Conservation (phyloP, 2,888 invertebrate species). For the Balanococcus diminutus region DNA sequence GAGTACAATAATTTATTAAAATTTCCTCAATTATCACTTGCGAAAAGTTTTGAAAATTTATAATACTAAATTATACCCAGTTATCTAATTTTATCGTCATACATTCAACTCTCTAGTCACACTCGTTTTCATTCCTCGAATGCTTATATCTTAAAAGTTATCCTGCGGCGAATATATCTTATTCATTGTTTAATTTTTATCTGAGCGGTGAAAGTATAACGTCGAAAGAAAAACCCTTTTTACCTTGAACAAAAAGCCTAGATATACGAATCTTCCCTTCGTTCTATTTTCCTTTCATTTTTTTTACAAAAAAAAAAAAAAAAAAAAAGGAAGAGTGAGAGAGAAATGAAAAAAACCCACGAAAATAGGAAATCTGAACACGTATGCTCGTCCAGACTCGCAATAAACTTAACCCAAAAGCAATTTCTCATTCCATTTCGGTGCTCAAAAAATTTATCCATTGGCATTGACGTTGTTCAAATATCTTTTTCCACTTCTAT, state of each 20-base stretch:
- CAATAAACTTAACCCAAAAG: constrained; percentile 31
- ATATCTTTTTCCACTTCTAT: constrained; percentile 7
- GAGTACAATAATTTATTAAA: not conserved
- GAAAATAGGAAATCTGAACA: constrained; percentile 31
- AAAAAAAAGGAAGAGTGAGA: not conserved
- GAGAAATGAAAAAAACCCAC: too few species aligned
- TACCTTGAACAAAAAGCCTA: constrained; percentile 18
- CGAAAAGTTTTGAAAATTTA: not conserved
- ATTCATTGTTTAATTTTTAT: constrained; percentile 26
- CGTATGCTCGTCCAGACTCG: constrained; percentile 31
- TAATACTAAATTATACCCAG: not conserved
- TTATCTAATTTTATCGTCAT: not conserved
- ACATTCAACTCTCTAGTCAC: not conserved
- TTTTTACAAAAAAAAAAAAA: not conserved
- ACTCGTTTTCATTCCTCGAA: not conserved
- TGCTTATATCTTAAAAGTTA: not conserved
- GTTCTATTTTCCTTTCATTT: not conserved
- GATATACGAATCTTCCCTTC: not conserved
- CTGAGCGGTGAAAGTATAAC: not conserved
- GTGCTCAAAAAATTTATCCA: constrained; percentile 17
- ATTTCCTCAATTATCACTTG: not conserved
- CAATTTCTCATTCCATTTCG: constrained; percentile 26
- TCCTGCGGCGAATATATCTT: not conserved
- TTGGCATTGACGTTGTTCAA: constrained; percentile 10
- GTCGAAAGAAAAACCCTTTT: not conserved